These are phyloP conservation scores for Trichonephila inaurata DNA, from an alignment of 1,140 invertebrate genomes.

Conservation along the genomic window DNA sequence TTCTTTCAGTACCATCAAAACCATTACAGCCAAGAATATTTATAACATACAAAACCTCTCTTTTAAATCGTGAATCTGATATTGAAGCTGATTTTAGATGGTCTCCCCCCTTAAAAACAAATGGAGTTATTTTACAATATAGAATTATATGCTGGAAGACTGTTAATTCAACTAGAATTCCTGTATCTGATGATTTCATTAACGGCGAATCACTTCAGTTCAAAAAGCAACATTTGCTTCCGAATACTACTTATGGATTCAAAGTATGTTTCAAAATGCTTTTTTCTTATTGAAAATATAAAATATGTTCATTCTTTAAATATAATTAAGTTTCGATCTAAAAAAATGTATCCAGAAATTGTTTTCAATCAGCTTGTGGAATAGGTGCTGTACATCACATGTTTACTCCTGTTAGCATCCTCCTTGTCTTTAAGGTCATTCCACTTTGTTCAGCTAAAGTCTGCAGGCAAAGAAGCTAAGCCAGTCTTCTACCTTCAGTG, in stretches of 20 bases:
- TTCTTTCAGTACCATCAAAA: constrained; percentile 86
- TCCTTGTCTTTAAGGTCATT: too few relatives aligned
- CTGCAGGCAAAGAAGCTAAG: too few relatives aligned
- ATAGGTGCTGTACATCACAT: too few relatives aligned
- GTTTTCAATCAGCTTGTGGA: background rate
- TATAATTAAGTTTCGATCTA: background rate
- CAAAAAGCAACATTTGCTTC: constrained; percentile 83
- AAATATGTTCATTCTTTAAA: too few relatives aligned
- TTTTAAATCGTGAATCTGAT: constrained; percentile 79
- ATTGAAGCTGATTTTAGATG: constrained; percentile 85
- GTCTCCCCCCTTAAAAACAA: constrained; percentile 86
- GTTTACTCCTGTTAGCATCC: too few relatives aligned
- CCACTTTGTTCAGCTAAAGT: too few relatives aligned
- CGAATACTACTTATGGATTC: constrained; percentile 87
- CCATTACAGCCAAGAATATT: constrained; percentile 87
- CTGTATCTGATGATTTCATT: constrained; percentile 76
- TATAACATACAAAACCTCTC: constrained; percentile 82
- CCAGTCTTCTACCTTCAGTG: too few relatives aligned
- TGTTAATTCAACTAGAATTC: constrained; percentile 2
- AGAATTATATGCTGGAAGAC: constrained; percentile 85
- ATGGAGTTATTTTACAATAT: constrained; percentile 89
- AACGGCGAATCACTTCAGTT: constrained; percentile 82
- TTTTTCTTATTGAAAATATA: background rate
- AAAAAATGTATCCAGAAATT: background rate
- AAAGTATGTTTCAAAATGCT: constrained; percentile 82